phyloP scores from a whole-genome alignment of 2,113 vertebrate genomes.

The Perognathus longimembris region DNA sequence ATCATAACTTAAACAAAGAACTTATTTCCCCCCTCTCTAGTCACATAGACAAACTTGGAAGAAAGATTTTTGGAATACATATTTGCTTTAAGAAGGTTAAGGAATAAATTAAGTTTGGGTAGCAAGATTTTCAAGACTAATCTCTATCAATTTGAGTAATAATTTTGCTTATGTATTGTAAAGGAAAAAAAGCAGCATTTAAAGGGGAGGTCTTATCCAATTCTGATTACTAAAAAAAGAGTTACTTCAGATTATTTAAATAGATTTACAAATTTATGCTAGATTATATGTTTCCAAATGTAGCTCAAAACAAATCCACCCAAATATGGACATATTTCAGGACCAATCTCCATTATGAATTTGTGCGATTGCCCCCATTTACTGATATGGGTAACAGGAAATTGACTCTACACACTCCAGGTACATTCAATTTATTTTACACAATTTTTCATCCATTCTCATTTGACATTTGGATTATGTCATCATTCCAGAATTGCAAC shows the following conservation, averaged over 20 bases:
- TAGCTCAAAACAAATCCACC: not conserved
- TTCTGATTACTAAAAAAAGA: not conserved
- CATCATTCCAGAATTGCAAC: not conserved
- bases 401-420: not conserved
- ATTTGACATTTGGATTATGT: not conserved
- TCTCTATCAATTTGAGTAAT: not conserved
- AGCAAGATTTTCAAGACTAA: not conserved
- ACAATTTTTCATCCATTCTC: not conserved
- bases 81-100: not conserved
- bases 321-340: not conserved
- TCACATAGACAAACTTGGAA: not conserved
- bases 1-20: not conserved
- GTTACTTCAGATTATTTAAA: not conserved
- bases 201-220: not conserved
- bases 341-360: not conserved
- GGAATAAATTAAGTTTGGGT: not conserved
- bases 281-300: not conserved
- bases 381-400: not conserved
- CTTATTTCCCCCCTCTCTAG: not conserved
- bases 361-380: not conserved
- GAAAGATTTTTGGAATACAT: not conserved
- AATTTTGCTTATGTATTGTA: not conserved
- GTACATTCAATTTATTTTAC: not conserved
- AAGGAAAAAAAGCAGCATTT: constrained; percentile 27
- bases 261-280: not conserved